phyloP scores from a whole-genome alignment of 2,113 vertebrate genomes.

The Neogobius melanostomus region DNA sequence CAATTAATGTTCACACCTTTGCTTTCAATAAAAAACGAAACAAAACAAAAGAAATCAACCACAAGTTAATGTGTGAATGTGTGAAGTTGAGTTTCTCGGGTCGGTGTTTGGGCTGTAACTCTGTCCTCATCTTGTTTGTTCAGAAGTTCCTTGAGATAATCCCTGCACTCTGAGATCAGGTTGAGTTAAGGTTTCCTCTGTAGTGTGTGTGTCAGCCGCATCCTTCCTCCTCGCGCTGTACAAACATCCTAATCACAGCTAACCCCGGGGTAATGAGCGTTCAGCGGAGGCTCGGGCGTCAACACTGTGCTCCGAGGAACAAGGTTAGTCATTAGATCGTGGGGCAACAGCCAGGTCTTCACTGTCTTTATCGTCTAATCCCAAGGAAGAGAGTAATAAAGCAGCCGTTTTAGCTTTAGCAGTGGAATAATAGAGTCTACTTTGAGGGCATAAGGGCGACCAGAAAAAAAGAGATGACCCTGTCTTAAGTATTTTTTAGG shows the following conservation, averaged over 20 bases:
- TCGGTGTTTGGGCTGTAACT: neutral
- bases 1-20: too few relatives aligned
- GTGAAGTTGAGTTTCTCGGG: too few relatives aligned
- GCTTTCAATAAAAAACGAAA: too few relatives aligned
- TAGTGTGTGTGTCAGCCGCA: neutral
- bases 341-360: neutral
- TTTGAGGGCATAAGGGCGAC: too few relatives aligned
- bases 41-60: too few relatives aligned
- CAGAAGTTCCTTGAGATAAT: neutral
- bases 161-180: neutral
- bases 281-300: neutral
- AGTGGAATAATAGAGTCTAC: too few relatives aligned
- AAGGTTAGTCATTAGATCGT: neutral
- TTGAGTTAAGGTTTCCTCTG: neutral
- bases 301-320: neutral
- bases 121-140: neutral
- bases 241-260: conserved; percentile 20
- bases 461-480: too few relatives aligned
- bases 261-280: neutral
- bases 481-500: too few relatives aligned
- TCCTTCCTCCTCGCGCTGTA: conserved; percentile 35
- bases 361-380: too few relatives aligned
- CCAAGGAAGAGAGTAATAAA: too few relatives aligned
- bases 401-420: too few relatives aligned
- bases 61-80: too few relatives aligned